These are phyloP conservation scores for Sitodiplosis mosellana DNA, from an alignment of 1,140 invertebrate species.

Conservation along the genomic window DNA sequence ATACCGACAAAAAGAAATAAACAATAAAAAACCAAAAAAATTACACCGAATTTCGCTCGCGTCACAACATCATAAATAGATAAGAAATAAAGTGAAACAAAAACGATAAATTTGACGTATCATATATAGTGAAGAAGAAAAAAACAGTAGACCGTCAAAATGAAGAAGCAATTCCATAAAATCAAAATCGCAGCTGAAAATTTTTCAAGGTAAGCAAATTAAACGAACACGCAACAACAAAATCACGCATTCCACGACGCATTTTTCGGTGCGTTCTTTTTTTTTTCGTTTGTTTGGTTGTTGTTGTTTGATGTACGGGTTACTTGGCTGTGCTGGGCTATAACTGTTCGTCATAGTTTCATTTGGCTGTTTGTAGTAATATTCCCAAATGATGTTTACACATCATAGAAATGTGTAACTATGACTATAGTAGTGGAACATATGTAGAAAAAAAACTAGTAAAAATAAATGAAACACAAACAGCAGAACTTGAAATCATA, in stretches of 20 bases:
- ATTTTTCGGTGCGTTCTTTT: neutral
- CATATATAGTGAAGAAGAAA: neutral
- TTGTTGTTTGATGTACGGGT: neutral
- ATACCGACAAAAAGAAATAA: too few relatives aligned
- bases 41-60: too few relatives aligned
- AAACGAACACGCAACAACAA: neutral
- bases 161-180: constrained; percentile 27
- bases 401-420: too few relatives aligned
- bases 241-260: neutral
- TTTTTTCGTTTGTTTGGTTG: neutral
- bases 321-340: neutral
- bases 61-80: too few relatives aligned
- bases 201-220: constrained; percentile 18
- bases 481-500: too few relatives aligned
- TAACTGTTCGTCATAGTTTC: neutral
- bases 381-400: neutral
- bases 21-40: too few relatives aligned
- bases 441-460: too few relatives aligned
- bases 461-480: too few relatives aligned
- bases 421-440: too few relatives aligned
- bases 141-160: constrained; percentile 10
- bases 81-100: too few relatives aligned
- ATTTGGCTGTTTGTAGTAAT: neutral
- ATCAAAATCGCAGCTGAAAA: constrained; percentile 26
- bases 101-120: too few relatives aligned